phyloP scores from a whole-genome alignment of 2,888 invertebrate species.

The Andrena fulva region DNA sequence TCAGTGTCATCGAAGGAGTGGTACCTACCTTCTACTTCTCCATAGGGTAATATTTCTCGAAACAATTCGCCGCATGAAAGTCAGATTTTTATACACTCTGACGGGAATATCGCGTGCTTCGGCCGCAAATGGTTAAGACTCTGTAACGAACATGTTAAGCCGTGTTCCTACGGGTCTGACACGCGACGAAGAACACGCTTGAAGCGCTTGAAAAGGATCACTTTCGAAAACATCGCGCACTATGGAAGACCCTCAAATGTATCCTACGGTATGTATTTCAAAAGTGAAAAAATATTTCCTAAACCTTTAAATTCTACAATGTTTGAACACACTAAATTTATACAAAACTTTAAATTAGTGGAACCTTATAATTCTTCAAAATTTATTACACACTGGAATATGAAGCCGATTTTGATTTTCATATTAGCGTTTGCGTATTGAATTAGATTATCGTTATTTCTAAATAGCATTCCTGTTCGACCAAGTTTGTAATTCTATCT shows the following conservation, averaged over 20 bases:
- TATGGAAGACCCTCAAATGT: neutral
- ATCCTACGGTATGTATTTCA: neutral
- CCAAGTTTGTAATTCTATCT: too few relatives aligned
- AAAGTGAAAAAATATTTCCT: neutral
- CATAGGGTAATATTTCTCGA: neutral
- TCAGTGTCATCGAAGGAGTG: too few relatives aligned
- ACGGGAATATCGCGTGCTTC: neutral
- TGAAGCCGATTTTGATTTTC: too few relatives aligned
- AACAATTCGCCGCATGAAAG: neutral
- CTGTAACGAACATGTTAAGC: neutral
- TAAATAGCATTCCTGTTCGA: too few relatives aligned
- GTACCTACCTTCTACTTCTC: too few relatives aligned
- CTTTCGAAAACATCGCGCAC: neutral
- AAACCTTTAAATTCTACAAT: neutral
- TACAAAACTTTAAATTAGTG: neutral
- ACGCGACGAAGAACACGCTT: neutral
- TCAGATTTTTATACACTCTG: neutral
- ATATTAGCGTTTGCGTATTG: too few relatives aligned
- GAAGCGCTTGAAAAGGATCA: neutral
- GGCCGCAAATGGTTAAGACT: slow-evolving; percentile 10
- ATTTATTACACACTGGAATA: too few relatives aligned
- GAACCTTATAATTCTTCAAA: too few relatives aligned
- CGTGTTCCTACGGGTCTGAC: slow-evolving; percentile 4
- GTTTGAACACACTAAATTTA: neutral
- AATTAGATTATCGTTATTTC: too few relatives aligned